Base-by-base conservation (phyloP, 1,140 invertebrate species). In the Ceratosolen fusciceps region DNA sequence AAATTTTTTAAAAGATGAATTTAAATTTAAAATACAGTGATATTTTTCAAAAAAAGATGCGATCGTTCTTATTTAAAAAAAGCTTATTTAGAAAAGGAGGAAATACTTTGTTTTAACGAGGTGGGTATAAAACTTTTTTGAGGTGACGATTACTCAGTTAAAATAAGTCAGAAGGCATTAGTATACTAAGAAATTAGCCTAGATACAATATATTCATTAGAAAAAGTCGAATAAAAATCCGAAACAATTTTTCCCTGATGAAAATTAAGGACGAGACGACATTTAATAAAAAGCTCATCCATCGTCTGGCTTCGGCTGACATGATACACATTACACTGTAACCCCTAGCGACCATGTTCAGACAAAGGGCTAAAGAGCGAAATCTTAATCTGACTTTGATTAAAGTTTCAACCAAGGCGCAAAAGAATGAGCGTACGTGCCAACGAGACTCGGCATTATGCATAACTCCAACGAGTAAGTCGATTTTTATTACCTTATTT, bases 351-450 rank as follows among this genome's bases (percentile, higher is more conserved):
- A 24, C 8, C 37, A 24, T 49, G 19, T 52, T 49, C 37, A 75
- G 47, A 62, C 72, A 39, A 47, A 65, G 73, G 74, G 74, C 34
- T 60, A 34, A 43, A 47, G 24, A 65, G 29, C 62, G 49, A 16
- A 54, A 43, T 67, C 83, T 83, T 85, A 85, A 85, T 85, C 84
- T 85, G 84, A 85, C 82, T 85, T 85, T 85, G 84, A 85, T 85
- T 85, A 85, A 85, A 85, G 81, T 85, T 85, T 85, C 82, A 83
- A 80, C 67, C 81, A 78, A 84, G 79, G 82, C 78, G 81, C 83
- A 82, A 82, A 83, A 82, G 81, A 80, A 78, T 70, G 79, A 80
- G 70, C 21, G 47, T 56, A 56, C 21, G 52, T 56, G 56, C 72
- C 52, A 74, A 75, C 73, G 26, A 47, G 39, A 10, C 16, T 49